These are phyloP conservation scores for Xerus rutilus DNA, from an alignment of 2,797 vertebrate genomes.

Conservation along the genomic window DNA sequence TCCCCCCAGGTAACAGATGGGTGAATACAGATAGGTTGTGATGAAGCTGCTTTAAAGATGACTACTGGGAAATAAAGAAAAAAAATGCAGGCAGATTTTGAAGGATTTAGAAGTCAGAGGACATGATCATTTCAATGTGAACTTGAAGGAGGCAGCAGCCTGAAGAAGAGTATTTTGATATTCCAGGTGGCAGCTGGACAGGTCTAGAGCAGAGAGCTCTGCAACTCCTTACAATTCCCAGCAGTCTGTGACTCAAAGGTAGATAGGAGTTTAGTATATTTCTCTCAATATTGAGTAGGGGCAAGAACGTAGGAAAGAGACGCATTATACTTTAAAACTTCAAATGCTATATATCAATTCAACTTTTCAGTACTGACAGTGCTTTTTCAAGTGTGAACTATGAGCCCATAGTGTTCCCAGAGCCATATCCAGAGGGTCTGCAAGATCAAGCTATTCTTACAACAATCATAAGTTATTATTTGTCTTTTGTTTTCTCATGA, in stretches of 20 bases:
- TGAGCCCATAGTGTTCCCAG: accelerated
- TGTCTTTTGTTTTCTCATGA: background rate
- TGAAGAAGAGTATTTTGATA: background rate
- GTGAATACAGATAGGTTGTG: background rate
- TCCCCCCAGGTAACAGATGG: too few species aligned
- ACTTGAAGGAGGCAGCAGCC: background rate
- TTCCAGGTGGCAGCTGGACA: background rate
- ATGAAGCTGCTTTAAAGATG: background rate
- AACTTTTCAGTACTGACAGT: too few species aligned
- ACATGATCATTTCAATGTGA: background rate
- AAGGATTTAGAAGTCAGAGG: background rate
- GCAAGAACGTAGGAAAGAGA: background rate
- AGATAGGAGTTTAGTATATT: background rate
- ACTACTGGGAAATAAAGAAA: background rate
- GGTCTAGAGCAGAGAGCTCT: background rate
- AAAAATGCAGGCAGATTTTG: background rate
- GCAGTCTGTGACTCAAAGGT: background rate
- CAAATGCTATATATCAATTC: background rate
- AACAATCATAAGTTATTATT: background rate
- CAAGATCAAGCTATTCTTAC: background rate
- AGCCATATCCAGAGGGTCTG: background rate
- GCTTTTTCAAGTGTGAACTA: background rate
- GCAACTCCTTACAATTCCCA: background rate
- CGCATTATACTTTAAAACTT: background rate
- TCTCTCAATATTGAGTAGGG: background rate